Evolutionary conservation across 2,797 vertebrate species (phyloP).

Genomic region (Sarcophilus harrisii): DNA sequence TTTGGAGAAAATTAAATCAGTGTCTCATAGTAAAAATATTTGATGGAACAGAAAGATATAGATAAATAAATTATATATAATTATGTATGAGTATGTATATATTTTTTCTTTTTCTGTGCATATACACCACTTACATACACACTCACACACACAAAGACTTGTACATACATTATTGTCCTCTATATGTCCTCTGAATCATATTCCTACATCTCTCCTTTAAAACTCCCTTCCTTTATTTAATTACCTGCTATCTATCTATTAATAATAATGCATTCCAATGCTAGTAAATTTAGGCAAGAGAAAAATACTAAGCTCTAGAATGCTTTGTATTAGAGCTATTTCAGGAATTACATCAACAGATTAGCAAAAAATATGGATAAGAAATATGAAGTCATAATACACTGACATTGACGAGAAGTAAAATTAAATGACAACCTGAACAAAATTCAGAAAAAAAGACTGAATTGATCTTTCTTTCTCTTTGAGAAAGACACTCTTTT

Average conservation of each 20-base stretch:
- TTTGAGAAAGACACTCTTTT: background rate
- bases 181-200: constrained; percentile 1
- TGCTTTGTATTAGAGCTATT: constrained; percentile 38
- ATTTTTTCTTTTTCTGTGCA: too few relatives aligned
- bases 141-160: too few relatives aligned
- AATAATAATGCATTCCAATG: background rate
- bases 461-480: constrained; percentile 14
- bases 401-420: background rate
- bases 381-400: constrained; percentile 30
- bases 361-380: constrained; percentile 11
- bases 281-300: constrained; percentile 38
- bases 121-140: too few relatives aligned
- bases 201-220: background rate
- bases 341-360: constrained; percentile 53
- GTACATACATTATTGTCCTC: background rate
- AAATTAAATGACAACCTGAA: background rate
- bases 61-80: too few relatives aligned
- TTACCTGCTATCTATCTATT: constrained; percentile 20
- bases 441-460: constrained; percentile 6
- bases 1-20: background rate
- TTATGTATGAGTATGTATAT: too few relatives aligned
- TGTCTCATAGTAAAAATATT: constrained; percentile 9
- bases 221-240: constrained; percentile 33
- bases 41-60: background rate
- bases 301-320: constrained; percentile 17